Base-by-base conservation (phyloP, 2,797 vertebrate genomes). In the Steatocranus sp. region DNA sequence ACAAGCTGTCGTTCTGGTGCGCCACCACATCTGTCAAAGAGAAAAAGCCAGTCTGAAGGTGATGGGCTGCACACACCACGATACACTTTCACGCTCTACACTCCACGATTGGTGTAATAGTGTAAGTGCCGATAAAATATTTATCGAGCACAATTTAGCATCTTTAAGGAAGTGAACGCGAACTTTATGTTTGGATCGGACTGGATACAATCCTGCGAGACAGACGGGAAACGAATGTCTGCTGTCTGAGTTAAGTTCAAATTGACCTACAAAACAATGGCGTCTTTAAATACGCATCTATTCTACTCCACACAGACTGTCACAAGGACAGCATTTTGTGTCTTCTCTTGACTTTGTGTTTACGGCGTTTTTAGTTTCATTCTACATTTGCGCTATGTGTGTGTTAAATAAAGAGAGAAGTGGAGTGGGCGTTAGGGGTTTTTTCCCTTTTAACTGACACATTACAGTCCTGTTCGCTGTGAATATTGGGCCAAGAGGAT, bases 1-100 rank as follows among this genome's bases (percentile, higher is more conserved):
- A 92, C 78, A 94, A 94, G 75, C 95, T 94, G 85, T 97, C 96
- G 88, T 97, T 96, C 87, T 97, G 96, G 86, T 97, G 96, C 48
- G 93, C 95, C 83, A 96, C 96, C 80, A 94, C 96, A 92, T 97
- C 96, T 97, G 95, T 70, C 27, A 66, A 49, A 86, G 56, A 90
- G 30, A 30, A 73, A 46, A 80, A 18, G 66, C 18, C 12, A 18
- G 75, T 27, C 23, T 83, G 68, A 83, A 30, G 27, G 5, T 23
- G 51, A 56, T 58, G 30, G 5, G 66, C 36, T 46, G 50, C n/a
- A 68, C 27, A 79, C 25, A 85, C 17, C 17, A 25, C 6, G 66
- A 78, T 38, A 66, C 20, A 49, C 73, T 61, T 43, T 12, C 17
- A 61, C 11, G 27, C 41, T 36, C 15, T 70, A 41, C 15, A 41